A percentile compares a stretch with the other conserved stretches of the same genome.
phyloP scores from a whole-genome alignment of 53 echinoderm and acorn worm species.

The Paracentrotus lividus region DNA sequence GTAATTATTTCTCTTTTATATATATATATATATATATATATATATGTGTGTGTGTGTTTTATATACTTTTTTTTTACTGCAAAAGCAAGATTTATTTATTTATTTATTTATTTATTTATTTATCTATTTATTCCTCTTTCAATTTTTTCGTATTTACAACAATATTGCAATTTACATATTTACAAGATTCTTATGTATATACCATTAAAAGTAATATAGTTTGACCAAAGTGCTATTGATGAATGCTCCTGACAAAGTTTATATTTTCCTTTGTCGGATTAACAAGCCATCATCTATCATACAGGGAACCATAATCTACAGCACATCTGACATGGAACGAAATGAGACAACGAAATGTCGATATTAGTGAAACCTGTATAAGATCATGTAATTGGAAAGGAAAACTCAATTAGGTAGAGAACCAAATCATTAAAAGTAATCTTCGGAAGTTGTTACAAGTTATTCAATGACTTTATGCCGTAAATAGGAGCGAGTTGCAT shows the following conservation, averaged over 20 bases:
- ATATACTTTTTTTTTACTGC: no score
- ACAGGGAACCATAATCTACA: not conserved
- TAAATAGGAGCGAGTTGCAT: slow-evolving; percentile 34
- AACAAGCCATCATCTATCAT: not conserved
- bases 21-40: no score
- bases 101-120: no score
- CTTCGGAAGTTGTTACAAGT: slow-evolving; percentile 61
- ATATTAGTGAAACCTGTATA: slow-evolving; percentile 31
- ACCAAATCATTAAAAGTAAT: slow-evolving; percentile 52
- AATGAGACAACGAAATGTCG: slow-evolving; percentile 26
- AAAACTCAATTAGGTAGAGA: slow-evolving; percentile 47
- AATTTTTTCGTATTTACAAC: no score
- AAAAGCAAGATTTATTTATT: no score
- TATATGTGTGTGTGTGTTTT: no score
- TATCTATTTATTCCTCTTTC: no score
- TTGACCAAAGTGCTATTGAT: no score
- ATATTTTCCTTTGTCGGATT: not conserved
- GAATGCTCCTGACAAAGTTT: not conserved
- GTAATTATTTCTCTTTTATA: no score
- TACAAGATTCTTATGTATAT: no score
- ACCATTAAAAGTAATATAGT: no score
- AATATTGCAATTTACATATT: no score
- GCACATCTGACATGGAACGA: not conserved
- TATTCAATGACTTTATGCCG: slow-evolving; percentile 55
- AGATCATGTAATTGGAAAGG: slow-evolving; percentile 43